Conservation (phyloP, 2,113 vertebrate species). For the Boulengeromyrus knoepffleri region DNA sequence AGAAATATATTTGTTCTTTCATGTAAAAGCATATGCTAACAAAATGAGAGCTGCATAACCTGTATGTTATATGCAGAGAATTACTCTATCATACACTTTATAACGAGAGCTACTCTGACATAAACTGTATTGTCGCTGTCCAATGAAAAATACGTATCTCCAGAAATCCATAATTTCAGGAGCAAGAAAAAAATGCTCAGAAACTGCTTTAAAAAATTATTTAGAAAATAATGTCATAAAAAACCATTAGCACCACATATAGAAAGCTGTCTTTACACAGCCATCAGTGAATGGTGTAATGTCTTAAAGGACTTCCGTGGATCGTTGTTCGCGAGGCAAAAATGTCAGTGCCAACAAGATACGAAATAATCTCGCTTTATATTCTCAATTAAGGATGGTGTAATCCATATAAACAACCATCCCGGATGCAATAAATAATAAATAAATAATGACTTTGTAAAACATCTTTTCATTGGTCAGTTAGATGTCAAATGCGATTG, state of each 20-base stretch:
- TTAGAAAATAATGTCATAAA: neutral
- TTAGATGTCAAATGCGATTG: neutral
- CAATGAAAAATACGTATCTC: neutral
- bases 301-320: neutral
- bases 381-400: neutral
- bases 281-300: neutral
- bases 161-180: neutral
- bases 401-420: neutral
- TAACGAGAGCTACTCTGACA: neutral
- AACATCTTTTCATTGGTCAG: neutral
- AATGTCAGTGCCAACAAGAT: neutral
- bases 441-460: neutral
- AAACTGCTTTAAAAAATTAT: neutral
- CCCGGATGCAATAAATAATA: neutral
- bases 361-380: neutral
- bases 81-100: neutral
- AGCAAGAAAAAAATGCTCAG: neutral
- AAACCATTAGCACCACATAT: neutral
- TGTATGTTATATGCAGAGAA: neutral
- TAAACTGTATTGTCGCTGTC: neutral
- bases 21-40: neutral
- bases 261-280: too few relatives aligned
- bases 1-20: neutral
- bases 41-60: neutral
- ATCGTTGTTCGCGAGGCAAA: neutral